Conservation (phyloP, 2,113 vertebrate genomes). For the Chrysochloris asiatica region DNA sequence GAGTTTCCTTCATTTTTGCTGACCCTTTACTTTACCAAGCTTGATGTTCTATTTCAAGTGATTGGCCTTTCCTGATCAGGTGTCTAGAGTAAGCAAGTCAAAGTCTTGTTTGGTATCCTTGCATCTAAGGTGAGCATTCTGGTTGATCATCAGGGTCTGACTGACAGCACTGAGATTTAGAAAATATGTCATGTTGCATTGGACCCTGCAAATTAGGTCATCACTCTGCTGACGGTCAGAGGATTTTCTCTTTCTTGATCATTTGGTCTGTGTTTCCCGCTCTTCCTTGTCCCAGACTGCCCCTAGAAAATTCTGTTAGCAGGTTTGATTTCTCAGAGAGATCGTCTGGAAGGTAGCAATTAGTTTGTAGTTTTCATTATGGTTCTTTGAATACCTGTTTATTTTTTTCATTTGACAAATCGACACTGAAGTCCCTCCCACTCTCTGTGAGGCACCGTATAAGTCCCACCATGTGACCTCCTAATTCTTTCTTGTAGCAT, state of each 20-base stretch:
- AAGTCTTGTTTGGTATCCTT: not conserved
- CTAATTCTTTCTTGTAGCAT: not conserved
- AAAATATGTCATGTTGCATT: not conserved
- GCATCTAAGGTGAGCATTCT: not conserved
- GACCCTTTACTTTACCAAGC: not conserved
- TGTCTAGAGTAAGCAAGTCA: not conserved
- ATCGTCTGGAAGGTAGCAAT: not conserved
- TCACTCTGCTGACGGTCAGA: not conserved
- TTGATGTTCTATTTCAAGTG: not conserved
- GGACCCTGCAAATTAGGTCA: not conserved
- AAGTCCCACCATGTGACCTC: not conserved
- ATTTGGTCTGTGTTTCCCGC: not conserved
- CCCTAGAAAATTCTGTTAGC: not conserved
- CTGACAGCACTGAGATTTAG: not conserved
- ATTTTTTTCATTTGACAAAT: not conserved
- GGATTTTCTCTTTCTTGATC: not conserved
- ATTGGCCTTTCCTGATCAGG: not conserved
- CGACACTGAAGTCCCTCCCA: fast-evolving
- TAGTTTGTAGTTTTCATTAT: not conserved
- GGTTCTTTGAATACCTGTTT: not conserved
- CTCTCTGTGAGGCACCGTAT: fast-evolving
- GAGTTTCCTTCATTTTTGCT: not conserved
- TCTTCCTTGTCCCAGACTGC: not conserved
- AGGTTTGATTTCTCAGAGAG: no score
- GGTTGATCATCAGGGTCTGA: not conserved